Evolutionary conservation across 2,888 invertebrate genomes (phyloP).

Genomic region (Scrobipalpa costella): DNA sequence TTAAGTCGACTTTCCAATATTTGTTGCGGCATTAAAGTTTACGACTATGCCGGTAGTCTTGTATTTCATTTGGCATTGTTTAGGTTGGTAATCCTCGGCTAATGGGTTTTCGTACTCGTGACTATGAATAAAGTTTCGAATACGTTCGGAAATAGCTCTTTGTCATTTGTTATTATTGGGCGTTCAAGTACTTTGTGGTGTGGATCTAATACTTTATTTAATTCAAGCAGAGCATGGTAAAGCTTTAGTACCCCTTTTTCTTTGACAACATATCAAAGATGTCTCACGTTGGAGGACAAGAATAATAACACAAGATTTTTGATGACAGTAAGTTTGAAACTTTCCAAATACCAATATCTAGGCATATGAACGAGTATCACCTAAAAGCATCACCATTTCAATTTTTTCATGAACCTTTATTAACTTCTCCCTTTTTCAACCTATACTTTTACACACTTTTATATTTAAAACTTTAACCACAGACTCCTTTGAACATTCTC

Average conservation of each 20-base stretch:
- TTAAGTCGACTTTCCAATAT: conserved; percentile 57
- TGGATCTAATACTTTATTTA: not conserved
- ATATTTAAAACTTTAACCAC: not conserved
- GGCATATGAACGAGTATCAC: too few relatives aligned
- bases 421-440: not conserved
- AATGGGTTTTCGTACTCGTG: conserved; percentile 36
- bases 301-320: too few relatives aligned
- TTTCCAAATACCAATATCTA: too few relatives aligned
- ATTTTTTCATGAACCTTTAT: too few relatives aligned
- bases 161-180: conserved; percentile 8
- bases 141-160: conserved; percentile 24
- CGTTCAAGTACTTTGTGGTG: not conserved
- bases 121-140: conserved; percentile 28
- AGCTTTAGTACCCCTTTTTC: too few relatives aligned
- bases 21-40: conserved; percentile 59
- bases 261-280: too few relatives aligned
- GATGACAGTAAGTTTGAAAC: too few relatives aligned
- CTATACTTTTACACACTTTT: not conserved
- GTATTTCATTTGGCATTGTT: conserved; percentile 55
- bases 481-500: not conserved
- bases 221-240: not conserved
- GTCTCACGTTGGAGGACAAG: too few relatives aligned
- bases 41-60: conserved; percentile 48
- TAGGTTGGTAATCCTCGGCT: conserved; percentile 42
- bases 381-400: too few relatives aligned